phyloP scores from a whole-genome alignment of 2,113 vertebrate species.

The Salvator merianae region DNA sequence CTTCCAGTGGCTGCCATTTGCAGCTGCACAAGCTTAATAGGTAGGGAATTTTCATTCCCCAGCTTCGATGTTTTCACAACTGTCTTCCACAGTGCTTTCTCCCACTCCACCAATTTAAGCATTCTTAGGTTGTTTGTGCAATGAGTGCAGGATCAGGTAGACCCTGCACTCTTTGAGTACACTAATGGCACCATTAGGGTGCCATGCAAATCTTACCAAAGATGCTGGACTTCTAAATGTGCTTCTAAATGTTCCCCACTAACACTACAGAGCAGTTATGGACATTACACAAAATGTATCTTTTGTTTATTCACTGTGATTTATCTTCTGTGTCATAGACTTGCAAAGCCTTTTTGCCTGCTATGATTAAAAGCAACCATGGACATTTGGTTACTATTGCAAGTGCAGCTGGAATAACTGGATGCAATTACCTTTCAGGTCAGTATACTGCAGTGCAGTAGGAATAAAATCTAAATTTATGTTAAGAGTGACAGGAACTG shows the following conservation, averaged over 20 bases:
- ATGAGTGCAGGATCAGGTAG: neutral
- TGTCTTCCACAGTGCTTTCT: no score
- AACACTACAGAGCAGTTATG: neutral
- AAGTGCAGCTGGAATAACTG: conserved; percentile 79
- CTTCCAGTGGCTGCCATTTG: no score
- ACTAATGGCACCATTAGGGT: no score
- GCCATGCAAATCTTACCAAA: neutral
- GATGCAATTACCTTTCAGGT: conserved; percentile 82
- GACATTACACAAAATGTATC: neutral
- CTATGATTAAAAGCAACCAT: conserved; percentile 85
- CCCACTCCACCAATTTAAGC: no score
- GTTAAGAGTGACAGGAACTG: no score
- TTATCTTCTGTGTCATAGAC: conserved; percentile 70
- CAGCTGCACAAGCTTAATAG: no score
- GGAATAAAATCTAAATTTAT: no score
- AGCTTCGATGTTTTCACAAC: no score
- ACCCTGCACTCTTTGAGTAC: neutral
- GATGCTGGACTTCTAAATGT: neutral
- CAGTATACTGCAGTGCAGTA: conserved; percentile 23
- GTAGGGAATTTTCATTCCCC: no score
- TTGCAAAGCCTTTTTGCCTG: conserved; percentile 92
- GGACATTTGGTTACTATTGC: conserved; percentile 86
- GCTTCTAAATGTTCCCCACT: neutral
- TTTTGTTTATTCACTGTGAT: neutral
- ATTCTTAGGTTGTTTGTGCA: no score